These are phyloP conservation scores for Pissodes strobi DNA, from an alignment of 1,140 invertebrate genomes.

Conservation along the genomic window DNA sequence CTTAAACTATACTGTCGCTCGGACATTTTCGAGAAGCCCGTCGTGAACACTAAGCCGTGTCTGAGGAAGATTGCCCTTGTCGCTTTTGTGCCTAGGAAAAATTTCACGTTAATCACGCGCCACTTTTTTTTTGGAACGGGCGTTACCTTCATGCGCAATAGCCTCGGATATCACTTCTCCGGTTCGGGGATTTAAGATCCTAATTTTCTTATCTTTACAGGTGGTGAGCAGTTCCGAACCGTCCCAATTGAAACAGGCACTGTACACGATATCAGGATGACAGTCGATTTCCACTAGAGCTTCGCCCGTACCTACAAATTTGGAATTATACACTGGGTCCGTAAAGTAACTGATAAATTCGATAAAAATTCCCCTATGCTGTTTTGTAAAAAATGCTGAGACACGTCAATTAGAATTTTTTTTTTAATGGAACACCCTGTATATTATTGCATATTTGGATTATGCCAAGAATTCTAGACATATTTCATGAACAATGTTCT, in stretches of 20 bases:
- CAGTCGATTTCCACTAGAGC: slow-evolving; percentile 88
- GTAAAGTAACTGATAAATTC: too few relatives aligned
- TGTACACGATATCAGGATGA: slow-evolving; percentile 96
- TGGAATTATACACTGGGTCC: neutral
- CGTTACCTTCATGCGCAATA: slow-evolving; percentile 84
- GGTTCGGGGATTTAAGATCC: slow-evolving; percentile 92
- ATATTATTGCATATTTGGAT: too few relatives aligned
- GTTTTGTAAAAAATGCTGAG: too few relatives aligned
- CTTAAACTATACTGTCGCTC: slow-evolving; percentile 94
- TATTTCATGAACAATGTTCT: too few relatives aligned
- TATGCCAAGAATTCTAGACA: too few relatives aligned
- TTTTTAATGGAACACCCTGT: too few relatives aligned
- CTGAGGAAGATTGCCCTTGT: slow-evolving; percentile 57
- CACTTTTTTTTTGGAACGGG: neutral
- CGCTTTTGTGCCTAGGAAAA: neutral
- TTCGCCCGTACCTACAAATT: slow-evolving; percentile 89
- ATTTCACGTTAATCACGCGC: too few relatives aligned
- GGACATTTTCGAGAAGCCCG: slow-evolving; percentile 95
- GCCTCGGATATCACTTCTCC: slow-evolving; percentile 87
- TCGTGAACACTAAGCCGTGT: slow-evolving; percentile 91
- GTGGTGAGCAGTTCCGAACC: slow-evolving; percentile 94
- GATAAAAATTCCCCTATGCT: too few relatives aligned
- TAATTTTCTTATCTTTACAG: slow-evolving; percentile 98
- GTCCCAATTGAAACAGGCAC: slow-evolving; percentile 96
- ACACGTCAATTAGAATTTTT: slow-evolving; percentile 1